Evolutionary conservation across 2,797 vertebrate species (phyloP), one percentile per base, ranked within the genome.

Genomic region (Coendou prehensilis): DNA sequence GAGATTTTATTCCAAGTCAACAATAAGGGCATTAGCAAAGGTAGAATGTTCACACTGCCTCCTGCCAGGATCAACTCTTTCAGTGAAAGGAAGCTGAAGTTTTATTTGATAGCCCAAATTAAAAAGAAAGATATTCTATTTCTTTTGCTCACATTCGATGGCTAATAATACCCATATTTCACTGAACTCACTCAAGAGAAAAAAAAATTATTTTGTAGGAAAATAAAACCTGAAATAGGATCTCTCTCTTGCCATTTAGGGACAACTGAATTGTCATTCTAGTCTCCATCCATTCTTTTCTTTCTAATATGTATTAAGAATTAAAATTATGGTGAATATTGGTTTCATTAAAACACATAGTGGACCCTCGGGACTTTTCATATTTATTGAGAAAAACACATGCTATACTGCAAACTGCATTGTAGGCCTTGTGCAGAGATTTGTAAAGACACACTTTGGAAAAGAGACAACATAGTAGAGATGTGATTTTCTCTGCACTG

Each of bases 1-100:
- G 17, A 94, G 79, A 93, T 67, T 87, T 93, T 93, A 41, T 93
- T 50, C 56, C 4, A 75, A 90, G 45, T 50, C 6, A 33, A 26
- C 6, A 59, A 33, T 14, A 18, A 64, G 10, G 41, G 52, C 30
- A 45, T 87, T 9, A 14, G 41, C 17, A 61, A 37, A 64, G 20
- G 20, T 6, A 18, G 20, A 78, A 37, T 8, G 18, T 73, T 82
- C 18, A 23, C 0, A 0, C 14, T 28, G 0, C 22, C 11, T 93
- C 90, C 69, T 11, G 2, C 15, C 57, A 30, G 10, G 52, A 45
- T 20, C 47, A 4, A 10, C 5, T 57, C 4, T 69, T 54, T 7
- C 52, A 57, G 6, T 37, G 28, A 87, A 90, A 7, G 41, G n/a
- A 13, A 80, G 56, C 17, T 20, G 20, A 90, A 56, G 23, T 79